Conservation (phyloP, 2,113 vertebrate species). For the Gymnobelideus leadbeateri region DNA sequence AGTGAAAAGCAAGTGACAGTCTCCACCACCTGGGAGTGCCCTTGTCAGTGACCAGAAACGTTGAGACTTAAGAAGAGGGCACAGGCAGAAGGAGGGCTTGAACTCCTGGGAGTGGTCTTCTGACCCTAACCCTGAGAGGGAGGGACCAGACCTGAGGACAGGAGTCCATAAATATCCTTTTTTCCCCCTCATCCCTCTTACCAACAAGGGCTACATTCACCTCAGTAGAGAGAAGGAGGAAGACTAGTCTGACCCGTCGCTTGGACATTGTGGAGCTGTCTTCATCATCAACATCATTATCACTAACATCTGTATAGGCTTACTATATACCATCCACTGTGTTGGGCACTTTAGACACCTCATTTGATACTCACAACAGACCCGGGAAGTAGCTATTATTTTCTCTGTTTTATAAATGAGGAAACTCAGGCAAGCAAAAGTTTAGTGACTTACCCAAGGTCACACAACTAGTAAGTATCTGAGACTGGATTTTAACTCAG, state of each 20-base stretch:
- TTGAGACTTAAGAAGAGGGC: not conserved
- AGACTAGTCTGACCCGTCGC: not conserved
- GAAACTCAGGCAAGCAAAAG: not conserved
- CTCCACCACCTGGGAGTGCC: not conserved
- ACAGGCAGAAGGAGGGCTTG: not conserved
- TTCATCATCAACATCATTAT: not conserved
- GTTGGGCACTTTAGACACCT: not conserved
- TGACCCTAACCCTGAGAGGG: not conserved
- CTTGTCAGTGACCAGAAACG: not conserved
- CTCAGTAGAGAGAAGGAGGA: not conserved
- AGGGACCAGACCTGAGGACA: not conserved
- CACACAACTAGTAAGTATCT: not conserved
- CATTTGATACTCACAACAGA: not conserved
- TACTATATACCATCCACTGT: not conserved
- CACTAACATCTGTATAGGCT: not conserved
- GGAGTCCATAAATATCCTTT: not conserved
- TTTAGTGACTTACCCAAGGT: not conserved
- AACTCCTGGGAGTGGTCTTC: not conserved
- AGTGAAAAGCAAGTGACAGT: not conserved
- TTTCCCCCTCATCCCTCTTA: not conserved
- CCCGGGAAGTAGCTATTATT: not conserved
- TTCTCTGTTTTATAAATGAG: not conserved
- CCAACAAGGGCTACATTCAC: not conserved
- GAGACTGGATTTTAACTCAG: not conserved
- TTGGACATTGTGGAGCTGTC: not conserved